Evolutionary conservation across 2,888 invertebrate genomes (phyloP).

Genomic region (Didymodactylos carnosus): DNA sequence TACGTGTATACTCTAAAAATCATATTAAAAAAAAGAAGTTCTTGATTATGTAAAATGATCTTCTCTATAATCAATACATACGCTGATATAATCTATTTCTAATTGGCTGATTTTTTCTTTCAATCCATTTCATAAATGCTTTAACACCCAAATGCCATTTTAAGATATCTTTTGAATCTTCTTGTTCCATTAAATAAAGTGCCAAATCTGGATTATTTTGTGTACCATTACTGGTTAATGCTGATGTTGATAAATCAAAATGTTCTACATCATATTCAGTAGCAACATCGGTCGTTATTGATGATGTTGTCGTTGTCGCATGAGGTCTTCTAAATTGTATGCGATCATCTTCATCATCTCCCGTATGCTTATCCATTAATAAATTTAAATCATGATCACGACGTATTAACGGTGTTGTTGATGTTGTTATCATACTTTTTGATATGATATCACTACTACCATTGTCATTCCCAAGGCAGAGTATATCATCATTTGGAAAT

Average conservation of each 20-base stretch:
- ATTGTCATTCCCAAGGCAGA: constrained; percentile 18
- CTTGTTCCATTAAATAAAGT: neutral
- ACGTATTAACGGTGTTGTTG: too few relatives aligned
- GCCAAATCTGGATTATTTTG: neutral
- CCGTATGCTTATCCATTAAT: too few relatives aligned
- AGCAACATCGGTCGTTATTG: too few relatives aligned
- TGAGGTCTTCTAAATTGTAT: too few relatives aligned
- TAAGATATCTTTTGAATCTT: neutral
- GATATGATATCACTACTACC: too few relatives aligned
- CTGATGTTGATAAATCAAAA: neutral
- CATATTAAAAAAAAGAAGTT: neutral
- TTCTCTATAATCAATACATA: neutral
- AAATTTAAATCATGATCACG: too few relatives aligned
- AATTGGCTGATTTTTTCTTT: constrained; percentile 1
- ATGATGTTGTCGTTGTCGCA: too few relatives aligned
- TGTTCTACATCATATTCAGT: neutral
- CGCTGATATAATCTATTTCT: neutral
- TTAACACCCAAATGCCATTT: constrained; percentile 13
- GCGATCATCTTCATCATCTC: too few relatives aligned
- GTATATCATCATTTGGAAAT: constrained; percentile 1
- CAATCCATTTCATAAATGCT: constrained; percentile 8
- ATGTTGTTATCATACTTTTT: too few relatives aligned
- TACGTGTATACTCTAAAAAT: constrained; percentile 41
- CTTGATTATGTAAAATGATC: neutral
- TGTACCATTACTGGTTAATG: too few relatives aligned